These are phyloP conservation scores for Acleris emargana DNA, from an alignment of 2,888 invertebrate genomes.

Conservation along the genomic window DNA sequence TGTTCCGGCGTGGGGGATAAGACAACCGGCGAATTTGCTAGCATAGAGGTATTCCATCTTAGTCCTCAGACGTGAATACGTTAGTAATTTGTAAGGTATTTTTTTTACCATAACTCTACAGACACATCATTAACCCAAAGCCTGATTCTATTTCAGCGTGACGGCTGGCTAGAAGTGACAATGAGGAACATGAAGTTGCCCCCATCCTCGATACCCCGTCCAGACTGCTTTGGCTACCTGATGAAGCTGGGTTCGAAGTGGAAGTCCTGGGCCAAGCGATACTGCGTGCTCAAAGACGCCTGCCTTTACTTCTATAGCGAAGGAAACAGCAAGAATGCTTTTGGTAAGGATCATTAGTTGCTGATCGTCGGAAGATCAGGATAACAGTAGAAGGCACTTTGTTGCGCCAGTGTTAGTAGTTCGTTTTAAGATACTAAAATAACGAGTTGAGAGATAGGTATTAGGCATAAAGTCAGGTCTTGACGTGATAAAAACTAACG, in stretches of 20 bases:
- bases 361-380: too few species aligned
- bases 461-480: too few species aligned
- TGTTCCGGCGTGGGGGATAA: too few species aligned
- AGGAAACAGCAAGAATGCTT: conserved; percentile 92
- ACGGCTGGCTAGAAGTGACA: conserved; percentile 85
- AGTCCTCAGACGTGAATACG: too few species aligned
- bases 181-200: conserved; percentile 91
- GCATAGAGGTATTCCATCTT: too few species aligned
- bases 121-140: not conserved
- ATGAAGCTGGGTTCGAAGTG: conserved; percentile 93
- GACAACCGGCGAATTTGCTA: too few species aligned
- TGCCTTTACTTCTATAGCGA: conserved; percentile 97
- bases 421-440: not conserved
- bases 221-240: conserved; percentile 97
- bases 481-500: too few species aligned
- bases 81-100: too few species aligned
- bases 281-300: conserved; percentile 97
- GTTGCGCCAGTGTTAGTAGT: not conserved
- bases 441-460: too few species aligned
- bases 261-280: conserved; percentile 95
- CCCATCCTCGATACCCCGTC: conserved; percentile 90
- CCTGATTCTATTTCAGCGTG: conserved; percentile 60
- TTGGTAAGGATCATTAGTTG: conserved; percentile 84
- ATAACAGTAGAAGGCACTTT: not conserved
- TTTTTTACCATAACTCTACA: too few species aligned